Evolutionary conservation across 2,113 vertebrate species (phyloP).

Genomic region (Martes martes): DNA sequence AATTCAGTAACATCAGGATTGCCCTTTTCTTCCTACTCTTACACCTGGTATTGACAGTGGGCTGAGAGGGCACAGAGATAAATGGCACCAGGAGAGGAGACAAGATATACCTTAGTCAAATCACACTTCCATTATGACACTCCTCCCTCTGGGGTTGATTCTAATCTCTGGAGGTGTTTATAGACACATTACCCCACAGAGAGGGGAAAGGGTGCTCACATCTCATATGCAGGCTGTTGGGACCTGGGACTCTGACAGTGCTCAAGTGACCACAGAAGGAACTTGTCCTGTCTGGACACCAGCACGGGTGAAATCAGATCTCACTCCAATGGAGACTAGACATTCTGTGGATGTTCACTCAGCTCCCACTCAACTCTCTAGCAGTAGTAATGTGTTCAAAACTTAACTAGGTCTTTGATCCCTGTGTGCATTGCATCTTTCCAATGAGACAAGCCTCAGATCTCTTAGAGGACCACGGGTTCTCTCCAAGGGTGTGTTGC

Average conservation of each 20-base stretch:
- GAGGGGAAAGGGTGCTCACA: not conserved
- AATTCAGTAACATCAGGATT: not conserved
- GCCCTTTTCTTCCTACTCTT: not conserved
- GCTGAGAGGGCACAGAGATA: not conserved
- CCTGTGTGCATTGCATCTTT: not conserved
- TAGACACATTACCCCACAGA: not conserved
- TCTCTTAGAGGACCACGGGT: not conserved
- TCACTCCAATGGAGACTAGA: not conserved
- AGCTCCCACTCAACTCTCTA: not conserved
- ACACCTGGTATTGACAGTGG: accelerated
- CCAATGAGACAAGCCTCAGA: not conserved
- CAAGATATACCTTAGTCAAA: not conserved
- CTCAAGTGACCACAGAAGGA: not conserved
- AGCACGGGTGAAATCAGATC: not conserved
- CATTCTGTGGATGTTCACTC: not conserved
- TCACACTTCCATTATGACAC: not conserved
- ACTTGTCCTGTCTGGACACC: not conserved
- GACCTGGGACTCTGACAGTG: not conserved
- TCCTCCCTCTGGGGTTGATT: not conserved
- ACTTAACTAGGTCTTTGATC: not conserved
- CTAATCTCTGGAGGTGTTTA: not conserved
- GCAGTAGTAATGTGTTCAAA: not conserved
- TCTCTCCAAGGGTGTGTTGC: not conserved
- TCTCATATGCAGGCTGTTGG: not conserved
- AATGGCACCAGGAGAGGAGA: not conserved